Conservation (phyloP, 2,113 vertebrate species). For the Octodon degus region DNA sequence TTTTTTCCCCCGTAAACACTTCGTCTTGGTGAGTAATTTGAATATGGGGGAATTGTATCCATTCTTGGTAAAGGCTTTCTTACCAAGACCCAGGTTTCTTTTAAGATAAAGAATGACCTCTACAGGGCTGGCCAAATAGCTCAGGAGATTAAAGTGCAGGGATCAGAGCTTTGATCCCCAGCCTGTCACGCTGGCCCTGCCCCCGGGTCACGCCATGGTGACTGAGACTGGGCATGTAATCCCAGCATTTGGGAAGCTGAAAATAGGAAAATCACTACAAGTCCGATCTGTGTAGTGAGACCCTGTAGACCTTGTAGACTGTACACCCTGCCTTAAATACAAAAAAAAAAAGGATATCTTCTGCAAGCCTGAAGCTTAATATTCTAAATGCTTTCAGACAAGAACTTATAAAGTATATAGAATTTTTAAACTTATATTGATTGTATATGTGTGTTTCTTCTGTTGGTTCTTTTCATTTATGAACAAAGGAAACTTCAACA, state of each 20-base stretch:
- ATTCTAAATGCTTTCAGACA: conserved; percentile 49
- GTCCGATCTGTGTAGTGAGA: too few species aligned
- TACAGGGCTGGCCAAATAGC: not conserved
- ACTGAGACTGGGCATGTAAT: too few species aligned
- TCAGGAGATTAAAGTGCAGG: too few species aligned
- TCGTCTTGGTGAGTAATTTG: conserved; percentile 28
- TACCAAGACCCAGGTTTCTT: conserved; percentile 21
- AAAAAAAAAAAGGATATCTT: not conserved
- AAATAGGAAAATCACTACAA: too few species aligned
- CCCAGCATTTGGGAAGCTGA: too few species aligned
- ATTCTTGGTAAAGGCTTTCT: conserved; percentile 45
- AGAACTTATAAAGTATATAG: not conserved
- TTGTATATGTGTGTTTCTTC: not conserved
- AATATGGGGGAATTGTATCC: conserved; percentile 15
- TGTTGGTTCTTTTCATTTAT: not conserved
- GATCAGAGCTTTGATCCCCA: too few species aligned
- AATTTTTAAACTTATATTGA: not conserved
- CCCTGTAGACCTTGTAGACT: too few species aligned
- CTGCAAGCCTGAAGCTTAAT: not conserved
- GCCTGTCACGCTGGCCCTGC: too few species aligned
- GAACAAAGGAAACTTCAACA: not conserved
- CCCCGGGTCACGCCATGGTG: too few species aligned
- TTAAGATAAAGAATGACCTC: not conserved
- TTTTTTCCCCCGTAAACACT: not conserved
- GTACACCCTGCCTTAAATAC: too few species aligned